Evolutionary conservation across 1,140 invertebrate species (phyloP), one percentile per base, ranked within the genome.

Genomic region (Musca vetustissima): DNA sequence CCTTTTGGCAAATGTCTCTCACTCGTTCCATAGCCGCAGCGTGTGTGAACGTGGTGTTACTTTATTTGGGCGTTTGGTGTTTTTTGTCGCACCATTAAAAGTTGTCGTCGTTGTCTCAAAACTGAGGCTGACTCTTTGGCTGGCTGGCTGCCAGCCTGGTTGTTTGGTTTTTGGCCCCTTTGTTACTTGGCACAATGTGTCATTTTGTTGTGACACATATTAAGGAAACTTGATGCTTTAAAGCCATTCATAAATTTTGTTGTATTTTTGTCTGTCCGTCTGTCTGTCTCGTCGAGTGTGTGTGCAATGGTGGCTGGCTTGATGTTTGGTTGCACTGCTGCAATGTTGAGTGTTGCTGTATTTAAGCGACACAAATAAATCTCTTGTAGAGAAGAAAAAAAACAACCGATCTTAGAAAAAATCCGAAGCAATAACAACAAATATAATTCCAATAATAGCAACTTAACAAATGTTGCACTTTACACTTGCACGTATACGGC

Each of bases 131-230:
- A 8, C 28, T 28, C 3, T 3, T 8, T 28, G 28, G 36, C 36
- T 43, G 36, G 36, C 36, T 32, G 36, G 36, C 36, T 43, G 36
- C 1, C 36, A 9, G 36, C 36, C 36, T 43, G 36, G 36, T 13
- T 43, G 36, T 43, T 43, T 43, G 36, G 36, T 43, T 43, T 43
- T 43, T 43, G 36, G n/a, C 49, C 7, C 9, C 49, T 19, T 52
- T 28, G 15, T 59, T 36, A 17, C 28, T 43, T 61, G 57, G 28
- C 57, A 61, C 57, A 61, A 61, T 61, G 28, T 61, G 57, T 61
- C 57, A 61, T 61, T 61, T 43, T 61, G 57, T 61, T 61, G 57
- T 61, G 57, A 61, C 57, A 61, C 57, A 61, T 61, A 61, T 36
- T 61, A 61, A 61, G 57, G 57, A 61, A 61, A 61, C 57, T 61